Conservation (phyloP, 2,888 invertebrate genomes). For the Neoscelio sp. region DNA sequence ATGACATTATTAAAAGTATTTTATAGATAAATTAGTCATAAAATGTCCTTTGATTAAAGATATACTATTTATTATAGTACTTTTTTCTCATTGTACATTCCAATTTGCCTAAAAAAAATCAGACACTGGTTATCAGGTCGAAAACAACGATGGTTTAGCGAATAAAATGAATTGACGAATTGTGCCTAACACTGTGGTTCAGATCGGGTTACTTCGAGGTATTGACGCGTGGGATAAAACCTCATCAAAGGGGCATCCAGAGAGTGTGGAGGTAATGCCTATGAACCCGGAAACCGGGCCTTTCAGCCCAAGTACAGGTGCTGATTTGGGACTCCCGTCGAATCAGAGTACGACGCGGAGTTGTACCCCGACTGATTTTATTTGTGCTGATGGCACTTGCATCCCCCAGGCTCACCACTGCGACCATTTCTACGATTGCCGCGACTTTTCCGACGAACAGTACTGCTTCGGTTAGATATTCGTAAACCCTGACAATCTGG, state of each 20-base stretch:
- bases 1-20: too few relatives aligned
- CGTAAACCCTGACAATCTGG: conserved; percentile 77
- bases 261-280: conserved; percentile 73
- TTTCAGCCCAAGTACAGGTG: conserved; percentile 83
- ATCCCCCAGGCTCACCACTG: conserved; percentile 91
- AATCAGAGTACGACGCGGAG: conserved; percentile 79
- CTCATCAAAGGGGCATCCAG: conserved; percentile 77
- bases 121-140: too few relatives aligned
- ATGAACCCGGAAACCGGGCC: conserved; percentile 72
- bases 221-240: conserved; percentile 79
- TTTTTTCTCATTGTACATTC: too few relatives aligned
- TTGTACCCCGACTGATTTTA: conserved; percentile 84
- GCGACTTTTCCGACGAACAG: conserved; percentile 95
- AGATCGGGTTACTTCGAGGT: conserved; percentile 82
- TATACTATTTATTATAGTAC: too few relatives aligned
- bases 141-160: too few relatives aligned
- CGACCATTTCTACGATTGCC: conserved; percentile 95
- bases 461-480: conserved; percentile 89
- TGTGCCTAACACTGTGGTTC: conserved; percentile 73
- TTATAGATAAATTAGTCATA: too few relatives aligned
- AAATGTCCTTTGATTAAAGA: too few relatives aligned
- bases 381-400: conserved; percentile 88
- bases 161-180: conserved; percentile 37
- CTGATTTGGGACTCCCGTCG: conserved; percentile 73
- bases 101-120: not conserved